Base-by-base conservation (phyloP, 2,797 vertebrate species). In the Octomys mimax region DNA sequence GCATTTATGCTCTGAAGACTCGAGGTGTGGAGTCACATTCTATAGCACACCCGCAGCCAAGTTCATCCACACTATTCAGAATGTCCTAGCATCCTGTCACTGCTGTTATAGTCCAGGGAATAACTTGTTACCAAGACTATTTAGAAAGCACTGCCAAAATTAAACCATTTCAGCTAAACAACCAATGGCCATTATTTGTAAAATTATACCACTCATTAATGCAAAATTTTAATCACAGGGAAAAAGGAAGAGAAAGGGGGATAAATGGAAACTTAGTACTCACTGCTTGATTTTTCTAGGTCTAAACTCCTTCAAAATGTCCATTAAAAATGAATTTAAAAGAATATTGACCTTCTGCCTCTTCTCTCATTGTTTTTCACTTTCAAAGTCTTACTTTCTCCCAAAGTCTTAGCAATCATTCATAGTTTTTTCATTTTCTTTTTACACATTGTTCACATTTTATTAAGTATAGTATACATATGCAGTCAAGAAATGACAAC, bases 91-190 rank as follows among this genome's bases (percentile, higher is more conserved):
- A 19, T 46, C 24, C 28, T 70, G 10, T 21, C 49, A 87, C 3
- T 96, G 14, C 5, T 52, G 2, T 33, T 6, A 28, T 6, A 85
- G 39, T 18, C 22, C 62, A 93, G 82, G 5, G 3, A 62, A 33
- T 39, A 89, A 89, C 26, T 78, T 84, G 52, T 36, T 59, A 73
- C 14, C 14, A 57, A 59, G 77, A 64, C 31, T 26, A 26, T n/a
- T 24, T 61, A 78, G 59, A 66, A 88, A 83, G 5, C 6, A 11
- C 24, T 13, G 1, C 42, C 3, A 71, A 71, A 87, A 3, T 78
- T 89, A 75, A 87, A 73, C 62, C 59, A 93, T 89, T 82, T 36
- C 42, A 42, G 80, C 33, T n/a, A 78, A 26, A 78, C n/a, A 91
- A 66, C 68, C 83, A 49, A 59, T 39, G 5, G 52, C 62, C 21